Evolutionary conservation across 2,888 invertebrate genomes (phyloP), one percentile per base, ranked within the genome.

Genomic region (Oscheius onirici): DNA sequence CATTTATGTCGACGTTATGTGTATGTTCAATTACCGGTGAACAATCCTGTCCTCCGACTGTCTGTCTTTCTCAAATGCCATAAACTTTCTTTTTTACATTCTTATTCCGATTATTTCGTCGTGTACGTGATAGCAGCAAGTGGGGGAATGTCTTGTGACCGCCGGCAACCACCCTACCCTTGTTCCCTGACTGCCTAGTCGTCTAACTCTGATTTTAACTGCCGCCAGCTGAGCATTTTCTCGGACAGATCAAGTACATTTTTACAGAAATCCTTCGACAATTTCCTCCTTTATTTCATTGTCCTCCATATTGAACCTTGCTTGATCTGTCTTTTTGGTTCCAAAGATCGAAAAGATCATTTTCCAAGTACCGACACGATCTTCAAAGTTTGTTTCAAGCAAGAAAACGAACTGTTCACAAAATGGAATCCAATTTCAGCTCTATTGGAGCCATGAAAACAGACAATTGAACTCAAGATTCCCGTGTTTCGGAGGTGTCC

Each of bases 11-110:
- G 66, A 54, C 58, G 58, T 54, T 66, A 66, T 66, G 66, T 66
- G 66, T 66, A 66, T 66, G 52, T 66, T 54, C 55, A 20, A 51
- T 66, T 66, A 66, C 66, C 66, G 66, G 66, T 66, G 66, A 66
- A 54, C 54, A 55, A 58, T 28, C 43, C 41, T 52, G 41, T 66
- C 55, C 55, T 58, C 66, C 52, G 54, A 52, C 43, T 66, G 55
- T 34, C 34, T 34, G 34, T 66, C 66, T 54, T 66, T 63, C 60
- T 22, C 43, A 60, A 34, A 60, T 60, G 60, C 60, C 60, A 60
- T 60, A 60, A 58, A 55, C 26, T 28, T 55, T 55, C 55, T 24
- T 15, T 15, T 11, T 51, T 2, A 22, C 24, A 11, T 51, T 20
- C 24, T 20, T 51, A 17, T 20, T 11, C 17, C 20, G 17, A 24